These are phyloP conservation scores for Rhabdomys pumilio DNA, from an alignment of 2,797 vertebrate species.

Conservation along the genomic window DNA sequence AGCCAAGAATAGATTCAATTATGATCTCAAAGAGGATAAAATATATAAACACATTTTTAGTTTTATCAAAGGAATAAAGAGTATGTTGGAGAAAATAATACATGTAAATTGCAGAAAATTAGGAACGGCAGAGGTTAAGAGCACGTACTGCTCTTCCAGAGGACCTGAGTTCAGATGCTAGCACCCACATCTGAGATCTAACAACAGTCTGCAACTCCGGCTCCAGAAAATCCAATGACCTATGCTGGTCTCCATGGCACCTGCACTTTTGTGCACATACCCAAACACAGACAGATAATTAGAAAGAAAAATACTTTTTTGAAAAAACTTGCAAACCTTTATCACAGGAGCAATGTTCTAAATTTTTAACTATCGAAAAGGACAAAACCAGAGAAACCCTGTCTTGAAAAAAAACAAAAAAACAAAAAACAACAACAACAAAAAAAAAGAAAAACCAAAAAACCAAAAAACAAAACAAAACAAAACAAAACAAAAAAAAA, in stretches of 20 bases:
- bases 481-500: no score
- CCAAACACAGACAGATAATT: not conserved
- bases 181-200: not conserved
- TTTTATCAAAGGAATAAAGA: conserved; percentile 21
- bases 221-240: not conserved
- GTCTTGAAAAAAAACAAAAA: not conserved
- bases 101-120: conserved; percentile 20
- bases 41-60: conserved; percentile 7
- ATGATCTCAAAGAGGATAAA: conserved; percentile 25
- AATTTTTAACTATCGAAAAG: conserved; percentile 44
- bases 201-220: not conserved
- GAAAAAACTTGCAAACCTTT: conserved; percentile 7
- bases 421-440: no score
- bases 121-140: conserved; percentile 13
- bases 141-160: not conserved
- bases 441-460: not conserved
- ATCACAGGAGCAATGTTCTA: conserved; percentile 31
- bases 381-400: not conserved
- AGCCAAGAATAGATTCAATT: conserved; percentile 22
- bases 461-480: not conserved
- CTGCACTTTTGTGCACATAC: not conserved
- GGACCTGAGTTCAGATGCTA: not conserved
- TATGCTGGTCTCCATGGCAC: not conserved
- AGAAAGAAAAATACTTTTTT: not conserved
- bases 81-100: conserved; percentile 46